phyloP scores from a whole-genome alignment of 2,888 invertebrate species.

The Caenorhabditis sulstoni region DNA sequence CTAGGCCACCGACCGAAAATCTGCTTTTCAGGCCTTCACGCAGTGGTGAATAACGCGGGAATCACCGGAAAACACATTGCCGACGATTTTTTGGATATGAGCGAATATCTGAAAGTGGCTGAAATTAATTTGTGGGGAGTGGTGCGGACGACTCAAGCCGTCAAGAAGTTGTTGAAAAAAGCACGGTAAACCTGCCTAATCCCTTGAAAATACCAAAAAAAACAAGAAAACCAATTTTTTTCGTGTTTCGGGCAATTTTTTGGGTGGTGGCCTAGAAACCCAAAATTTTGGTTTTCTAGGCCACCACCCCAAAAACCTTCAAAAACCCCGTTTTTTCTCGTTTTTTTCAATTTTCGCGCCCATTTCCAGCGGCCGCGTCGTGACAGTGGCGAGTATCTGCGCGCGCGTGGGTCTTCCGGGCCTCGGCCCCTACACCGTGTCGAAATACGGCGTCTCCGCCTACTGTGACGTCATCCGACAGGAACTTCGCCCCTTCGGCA shows the following conservation, averaged over 20 bases:
- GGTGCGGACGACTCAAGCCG: constrained; percentile 76
- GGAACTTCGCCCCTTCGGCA: constrained; percentile 75
- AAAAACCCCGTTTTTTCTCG: not conserved
- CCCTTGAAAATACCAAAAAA: not conserved
- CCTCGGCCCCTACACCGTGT: constrained; percentile 76
- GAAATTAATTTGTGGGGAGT: constrained; percentile 81
- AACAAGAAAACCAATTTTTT: not conserved
- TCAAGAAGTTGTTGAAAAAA: constrained; percentile 74
- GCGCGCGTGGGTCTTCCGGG: constrained; percentile 80
- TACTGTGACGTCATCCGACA: constrained; percentile 76
- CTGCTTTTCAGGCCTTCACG: constrained; percentile 72
- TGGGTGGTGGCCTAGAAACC: too few species aligned
- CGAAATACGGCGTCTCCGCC: constrained; percentile 77
- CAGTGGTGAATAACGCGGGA: constrained; percentile 80
- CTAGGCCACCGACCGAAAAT: too few species aligned
- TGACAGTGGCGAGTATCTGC: constrained; percentile 81
- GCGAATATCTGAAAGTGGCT: constrained; percentile 78
- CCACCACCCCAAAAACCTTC: not conserved
- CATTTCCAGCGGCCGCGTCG: constrained; percentile 80
- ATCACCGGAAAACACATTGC: constrained; percentile 75
- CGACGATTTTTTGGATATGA: constrained; percentile 80
- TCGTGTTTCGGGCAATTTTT: too few species aligned
- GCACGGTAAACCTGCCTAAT: constrained; percentile 58
- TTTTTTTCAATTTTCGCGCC: constrained; percentile 1
- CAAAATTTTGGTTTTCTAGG: too few species aligned